phyloP scores from a whole-genome alignment of 2,888 invertebrate genomes.

The Spatulosminthurus flaviceps region DNA sequence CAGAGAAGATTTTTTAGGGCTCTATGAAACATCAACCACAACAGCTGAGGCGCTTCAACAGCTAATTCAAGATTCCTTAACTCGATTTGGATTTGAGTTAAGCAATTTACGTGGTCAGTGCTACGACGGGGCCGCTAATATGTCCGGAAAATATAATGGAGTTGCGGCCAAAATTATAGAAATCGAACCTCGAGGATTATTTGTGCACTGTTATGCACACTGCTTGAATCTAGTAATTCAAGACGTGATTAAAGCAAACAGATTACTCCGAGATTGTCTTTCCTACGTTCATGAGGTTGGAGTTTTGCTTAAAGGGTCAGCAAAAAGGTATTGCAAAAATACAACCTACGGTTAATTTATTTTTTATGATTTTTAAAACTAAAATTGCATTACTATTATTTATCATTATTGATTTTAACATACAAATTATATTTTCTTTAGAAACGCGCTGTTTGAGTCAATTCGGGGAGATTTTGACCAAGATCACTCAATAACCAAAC shows the following conservation, averaged over 20 bases:
- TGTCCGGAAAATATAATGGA: neutral
- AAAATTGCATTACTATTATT: no score
- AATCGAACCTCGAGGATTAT: neutral
- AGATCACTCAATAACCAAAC: no score
- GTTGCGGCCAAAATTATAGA: neutral
- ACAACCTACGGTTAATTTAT: no score
- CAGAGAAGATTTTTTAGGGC: conserved; percentile 4
- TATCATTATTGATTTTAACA: no score
- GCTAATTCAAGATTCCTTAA: neutral
- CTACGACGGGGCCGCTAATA: neutral
- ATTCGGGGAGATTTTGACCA: no score
- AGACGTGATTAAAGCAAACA: neutral
- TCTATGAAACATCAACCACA: neutral
- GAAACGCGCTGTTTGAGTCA: no score
- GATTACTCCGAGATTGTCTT: neutral
- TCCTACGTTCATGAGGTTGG: neutral
- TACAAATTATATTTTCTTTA: no score
- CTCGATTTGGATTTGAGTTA: neutral
- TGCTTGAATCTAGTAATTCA: neutral
- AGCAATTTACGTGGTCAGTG: neutral
- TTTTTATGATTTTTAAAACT: no score
- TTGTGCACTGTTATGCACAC: neutral
- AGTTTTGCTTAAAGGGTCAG: neutral
- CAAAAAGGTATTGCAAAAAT: no score
- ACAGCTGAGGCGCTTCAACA: neutral